phyloP scores from a whole-genome alignment of 1,140 invertebrate genomes.

The Metopolophium dirhodum region DNA sequence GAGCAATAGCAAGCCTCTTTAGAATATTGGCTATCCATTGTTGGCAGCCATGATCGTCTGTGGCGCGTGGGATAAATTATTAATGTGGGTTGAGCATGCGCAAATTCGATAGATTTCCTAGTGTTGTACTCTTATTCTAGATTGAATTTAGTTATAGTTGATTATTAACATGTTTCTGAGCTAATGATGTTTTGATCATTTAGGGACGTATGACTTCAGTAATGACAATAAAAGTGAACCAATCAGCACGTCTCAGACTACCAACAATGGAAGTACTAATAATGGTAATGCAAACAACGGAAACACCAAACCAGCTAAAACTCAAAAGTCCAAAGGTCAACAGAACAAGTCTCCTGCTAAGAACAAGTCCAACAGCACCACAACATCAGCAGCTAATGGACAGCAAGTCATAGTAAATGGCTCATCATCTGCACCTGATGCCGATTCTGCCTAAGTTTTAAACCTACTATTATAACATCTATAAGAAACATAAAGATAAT shows the following conservation, averaged over 20 bases:
- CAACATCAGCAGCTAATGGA: slow-evolving; percentile 38
- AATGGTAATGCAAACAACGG: slow-evolving; percentile 32
- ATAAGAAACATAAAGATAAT: slow-evolving; percentile 22
- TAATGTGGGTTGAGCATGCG: neutral
- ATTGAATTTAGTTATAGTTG: neutral
- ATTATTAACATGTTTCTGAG: neutral
- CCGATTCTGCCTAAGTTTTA: slow-evolving; percentile 40
- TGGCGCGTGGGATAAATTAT: neutral
- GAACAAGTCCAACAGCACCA: slow-evolving; percentile 37
- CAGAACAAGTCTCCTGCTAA: slow-evolving; percentile 50
- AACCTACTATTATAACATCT: slow-evolving; percentile 30
- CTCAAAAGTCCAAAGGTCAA: slow-evolving; percentile 47
- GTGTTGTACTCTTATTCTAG: neutral
- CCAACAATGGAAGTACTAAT: slow-evolving; percentile 42
- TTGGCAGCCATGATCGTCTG: no score
- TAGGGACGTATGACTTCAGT: slow-evolving; percentile 23
- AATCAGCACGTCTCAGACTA: neutral
- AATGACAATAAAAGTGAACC: slow-evolving; percentile 30
- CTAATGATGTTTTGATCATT: neutral
- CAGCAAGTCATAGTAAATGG: slow-evolving; percentile 49
- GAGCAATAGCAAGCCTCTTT: neutral
- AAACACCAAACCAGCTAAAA: slow-evolving; percentile 39
- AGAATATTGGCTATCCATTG: no score
- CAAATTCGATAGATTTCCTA: neutral
- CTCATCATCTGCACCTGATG: slow-evolving; percentile 43